phyloP scores from a whole-genome alignment of 2,888 invertebrate genomes.

The Mesoligia furuncula region DNA sequence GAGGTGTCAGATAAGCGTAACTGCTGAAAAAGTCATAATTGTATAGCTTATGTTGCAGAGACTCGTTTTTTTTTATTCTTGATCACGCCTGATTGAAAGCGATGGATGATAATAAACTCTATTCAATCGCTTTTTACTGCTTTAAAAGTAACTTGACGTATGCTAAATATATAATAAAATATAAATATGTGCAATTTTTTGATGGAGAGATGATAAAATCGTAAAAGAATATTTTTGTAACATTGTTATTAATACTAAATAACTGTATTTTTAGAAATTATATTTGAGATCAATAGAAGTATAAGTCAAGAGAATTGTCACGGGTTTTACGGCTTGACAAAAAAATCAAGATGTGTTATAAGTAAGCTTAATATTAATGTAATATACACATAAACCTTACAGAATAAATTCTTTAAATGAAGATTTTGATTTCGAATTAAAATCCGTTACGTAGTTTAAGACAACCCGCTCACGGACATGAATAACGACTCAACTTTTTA shows the following conservation, averaged over 20 bases:
- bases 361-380: neutral
- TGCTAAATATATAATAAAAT: conserved; percentile 8
- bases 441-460: neutral
- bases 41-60: conserved; percentile 5
- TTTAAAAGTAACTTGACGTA: conserved; percentile 16
- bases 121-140: conserved; percentile 24
- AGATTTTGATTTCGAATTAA: neutral
- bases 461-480: neutral
- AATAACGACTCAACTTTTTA: neutral
- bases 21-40: conserved; percentile 18
- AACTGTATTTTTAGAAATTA: conserved; percentile 25
- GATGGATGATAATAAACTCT: neutral
- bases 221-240: conserved; percentile 21
- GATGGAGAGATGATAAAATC: conserved; percentile 1
- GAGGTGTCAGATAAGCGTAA: conserved; percentile 1
- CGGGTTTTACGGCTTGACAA: neutral
- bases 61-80: neutral
- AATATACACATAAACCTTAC: neutral
- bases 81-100: too few species aligned
- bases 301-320: conserved; percentile 22
- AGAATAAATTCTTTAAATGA: neutral
- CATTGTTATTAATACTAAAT: conserved; percentile 21
- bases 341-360: neutral
- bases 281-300: conserved; percentile 28
- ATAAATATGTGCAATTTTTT: neutral